These are phyloP conservation scores for Caenorhabditis panamensis DNA, from an alignment of 2,888 invertebrate genomes.

Conservation along the genomic window DNA sequence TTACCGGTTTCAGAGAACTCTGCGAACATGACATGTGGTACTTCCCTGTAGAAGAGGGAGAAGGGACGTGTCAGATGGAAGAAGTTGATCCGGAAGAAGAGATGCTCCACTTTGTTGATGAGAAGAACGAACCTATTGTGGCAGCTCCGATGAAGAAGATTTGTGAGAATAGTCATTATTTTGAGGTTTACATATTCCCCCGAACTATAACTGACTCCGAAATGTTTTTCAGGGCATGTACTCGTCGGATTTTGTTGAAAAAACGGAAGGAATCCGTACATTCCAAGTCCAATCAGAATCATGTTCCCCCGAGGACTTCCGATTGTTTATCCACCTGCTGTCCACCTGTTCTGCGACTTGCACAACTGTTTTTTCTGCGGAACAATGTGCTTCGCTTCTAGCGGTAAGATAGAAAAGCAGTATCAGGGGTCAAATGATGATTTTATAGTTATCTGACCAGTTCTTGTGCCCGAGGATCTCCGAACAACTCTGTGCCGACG, in stretches of 20 bases:
- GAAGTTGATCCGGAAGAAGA: constrained; percentile 9
- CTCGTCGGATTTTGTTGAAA: constrained; percentile 71
- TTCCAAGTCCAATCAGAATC: constrained; percentile 68
- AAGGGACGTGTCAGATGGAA: constrained; percentile 9
- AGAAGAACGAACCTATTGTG: constrained; percentile 55
- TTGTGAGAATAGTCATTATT: constrained; percentile 71
- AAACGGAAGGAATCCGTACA: constrained; percentile 60
- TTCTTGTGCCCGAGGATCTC: constrained; percentile 73
- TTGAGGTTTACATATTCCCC: constrained; percentile 56
- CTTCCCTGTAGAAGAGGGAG: constrained; percentile 35
- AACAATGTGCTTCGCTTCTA: constrained; percentile 68
- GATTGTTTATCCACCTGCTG: constrained; percentile 71
- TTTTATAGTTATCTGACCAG: constrained; percentile 73
- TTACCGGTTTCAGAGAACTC: constrained; percentile 52
- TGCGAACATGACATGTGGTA: constrained; percentile 65
- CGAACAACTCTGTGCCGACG: constrained; percentile 63
- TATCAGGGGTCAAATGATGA: not conserved
- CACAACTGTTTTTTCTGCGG: constrained; percentile 55
- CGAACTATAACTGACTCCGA: no score
- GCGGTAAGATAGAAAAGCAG: constrained; percentile 53
- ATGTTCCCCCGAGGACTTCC: constrained; percentile 68
- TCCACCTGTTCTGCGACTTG: constrained; percentile 65
- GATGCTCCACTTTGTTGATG: constrained; percentile 59
- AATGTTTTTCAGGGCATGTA: constrained; percentile 75
- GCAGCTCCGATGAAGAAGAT: constrained; percentile 65